Conservation (phyloP, 2,797 vertebrate genomes). For the Phoxinus dragarum region DNA sequence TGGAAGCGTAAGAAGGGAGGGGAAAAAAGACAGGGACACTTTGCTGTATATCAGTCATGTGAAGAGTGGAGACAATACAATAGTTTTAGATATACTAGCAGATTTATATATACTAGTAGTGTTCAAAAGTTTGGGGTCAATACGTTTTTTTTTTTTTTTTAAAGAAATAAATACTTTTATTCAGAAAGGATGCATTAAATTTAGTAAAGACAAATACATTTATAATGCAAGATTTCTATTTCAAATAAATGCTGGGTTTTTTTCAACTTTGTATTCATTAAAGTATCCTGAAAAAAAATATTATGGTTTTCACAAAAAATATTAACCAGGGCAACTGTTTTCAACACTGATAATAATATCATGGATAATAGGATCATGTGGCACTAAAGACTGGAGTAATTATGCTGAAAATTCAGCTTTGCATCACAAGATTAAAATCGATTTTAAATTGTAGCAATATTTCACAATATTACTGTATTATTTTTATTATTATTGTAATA, state of each 20-base stretch:
- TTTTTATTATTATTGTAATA: too few relatives aligned
- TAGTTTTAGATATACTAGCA: neutral
- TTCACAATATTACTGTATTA: neutral
- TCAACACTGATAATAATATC: neutral
- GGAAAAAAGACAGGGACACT: neutral
- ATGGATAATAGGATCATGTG: neutral
- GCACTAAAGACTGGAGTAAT: neutral
- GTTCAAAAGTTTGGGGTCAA: neutral
- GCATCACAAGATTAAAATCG: neutral
- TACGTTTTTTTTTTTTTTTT: rapidly evolving
- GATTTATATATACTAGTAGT: neutral
- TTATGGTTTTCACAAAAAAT: neutral
- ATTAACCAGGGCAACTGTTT: too few relatives aligned
- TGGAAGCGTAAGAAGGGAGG: neutral
- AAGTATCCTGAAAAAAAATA: neutral
- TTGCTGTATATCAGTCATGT: neutral
- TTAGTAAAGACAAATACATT: neutral
- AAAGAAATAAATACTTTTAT: too few relatives aligned
- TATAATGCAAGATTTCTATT: neutral
- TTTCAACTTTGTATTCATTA: too few relatives aligned
- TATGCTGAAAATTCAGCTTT: neutral
- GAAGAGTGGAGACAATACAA: neutral
- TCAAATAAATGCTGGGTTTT: too few relatives aligned
- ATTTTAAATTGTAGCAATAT: neutral
- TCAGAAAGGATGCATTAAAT: too few relatives aligned